Base-by-base conservation (phyloP, 1,140 invertebrate genomes). In the Arion vulgaris region DNA sequence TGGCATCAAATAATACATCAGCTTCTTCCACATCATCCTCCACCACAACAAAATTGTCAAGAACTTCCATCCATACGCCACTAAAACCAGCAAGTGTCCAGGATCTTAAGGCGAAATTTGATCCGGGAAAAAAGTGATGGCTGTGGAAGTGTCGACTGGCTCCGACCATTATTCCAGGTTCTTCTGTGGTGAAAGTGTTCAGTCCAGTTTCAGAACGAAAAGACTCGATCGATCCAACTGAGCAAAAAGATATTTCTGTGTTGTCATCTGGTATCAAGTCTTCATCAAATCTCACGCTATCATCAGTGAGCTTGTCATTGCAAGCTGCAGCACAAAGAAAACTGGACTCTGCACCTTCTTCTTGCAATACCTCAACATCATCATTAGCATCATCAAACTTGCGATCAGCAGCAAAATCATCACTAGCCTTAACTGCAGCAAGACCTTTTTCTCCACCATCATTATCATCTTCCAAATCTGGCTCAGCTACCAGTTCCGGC, bases 91-190 rank as follows among this genome's bases (percentile, higher is more conserved):
- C 80, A 17, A 85, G 81, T 57, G 84, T 85, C 28, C 72, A 81
- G n/a, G 84, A 85, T 69, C 80, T 85, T 13, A 85, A 85, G 57
- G 84, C 84, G 0, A 85, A 83, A 73, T 85, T 85, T 82, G 84
- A 85, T 45, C 72, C 57, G 23, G 68, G 78, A 15, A 83, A 81
- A 38, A 15, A 17, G 45, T 34, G 81, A 39, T 26, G 45, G 32
- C 36, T 32, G 23, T 11, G 66, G 66, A 17, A 45, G 19, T 23
- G 4, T 39, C 34, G 41, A 39, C 7, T 32, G 1, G 34, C 62
- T 7, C 17, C 26, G 9, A 28, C 41, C n/a, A 49, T 15, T 26
- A 19, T 26, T 41, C 1, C 76, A 39, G 15, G 23, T 53, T 19
- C 28, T 53, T 36, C 51, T 51, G 34, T 28, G 15, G 28, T 23